Conservation (phyloP, 2,888 invertebrate species). For the Chloromyia formosa region DNA sequence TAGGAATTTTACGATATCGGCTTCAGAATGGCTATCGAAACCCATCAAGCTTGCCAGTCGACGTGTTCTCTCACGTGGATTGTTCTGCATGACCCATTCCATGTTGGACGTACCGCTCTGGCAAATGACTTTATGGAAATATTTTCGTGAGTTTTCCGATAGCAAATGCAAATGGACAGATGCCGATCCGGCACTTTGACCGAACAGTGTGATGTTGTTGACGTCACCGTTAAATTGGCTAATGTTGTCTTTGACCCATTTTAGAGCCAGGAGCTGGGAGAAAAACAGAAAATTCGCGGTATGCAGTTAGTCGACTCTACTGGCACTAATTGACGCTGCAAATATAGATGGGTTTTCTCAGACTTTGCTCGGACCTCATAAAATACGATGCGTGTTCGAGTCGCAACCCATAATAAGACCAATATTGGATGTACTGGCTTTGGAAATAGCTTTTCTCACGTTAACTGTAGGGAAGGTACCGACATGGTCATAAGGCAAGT, state of each 20-base stretch:
- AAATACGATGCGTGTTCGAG: too few species aligned
- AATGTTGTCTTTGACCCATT: conserved; percentile 64
- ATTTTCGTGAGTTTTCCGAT: conserved; percentile 56
- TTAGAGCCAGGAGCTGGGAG: conserved; percentile 63
- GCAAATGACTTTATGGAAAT: conserved; percentile 61
- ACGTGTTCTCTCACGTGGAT: conserved; percentile 54
- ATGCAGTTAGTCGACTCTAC: too few species aligned
- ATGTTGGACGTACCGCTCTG: conserved; percentile 60
- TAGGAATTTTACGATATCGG: conserved; percentile 49
- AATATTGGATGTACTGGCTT: too few species aligned
- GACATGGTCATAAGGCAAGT: too few species aligned
- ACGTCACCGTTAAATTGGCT: conserved; percentile 64
- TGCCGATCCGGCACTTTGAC: conserved; percentile 61
- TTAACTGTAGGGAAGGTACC: too few species aligned
- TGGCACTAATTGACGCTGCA: too few species aligned
- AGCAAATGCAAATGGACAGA: conserved; percentile 59
- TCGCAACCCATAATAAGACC: too few species aligned
- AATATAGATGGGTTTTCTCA: too few species aligned
- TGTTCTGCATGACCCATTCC: conserved; percentile 59
- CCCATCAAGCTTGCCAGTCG: conserved; percentile 57
- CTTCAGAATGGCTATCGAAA: conserved; percentile 48
- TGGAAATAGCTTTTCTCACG: too few species aligned
- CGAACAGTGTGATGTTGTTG: conserved; percentile 60
- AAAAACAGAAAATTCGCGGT: background rate
- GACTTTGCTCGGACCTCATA: too few species aligned